These are phyloP conservation scores for Terrapene triunguis DNA, from an alignment of 2,113 vertebrate species.

Conservation along the genomic window DNA sequence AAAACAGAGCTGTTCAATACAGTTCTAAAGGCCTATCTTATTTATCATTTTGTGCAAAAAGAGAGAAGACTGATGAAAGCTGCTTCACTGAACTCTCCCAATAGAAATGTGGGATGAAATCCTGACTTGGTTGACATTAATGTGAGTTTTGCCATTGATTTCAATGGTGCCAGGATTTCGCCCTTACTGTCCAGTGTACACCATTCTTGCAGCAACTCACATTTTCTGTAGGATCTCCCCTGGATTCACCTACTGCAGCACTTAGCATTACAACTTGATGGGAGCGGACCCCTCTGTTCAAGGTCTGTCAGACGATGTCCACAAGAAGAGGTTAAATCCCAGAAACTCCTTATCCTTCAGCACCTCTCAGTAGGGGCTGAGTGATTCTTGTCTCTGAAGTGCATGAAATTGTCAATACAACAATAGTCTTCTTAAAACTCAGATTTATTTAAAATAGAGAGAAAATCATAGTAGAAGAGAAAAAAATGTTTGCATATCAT, in stretches of 20 bases:
- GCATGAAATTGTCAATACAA: neutral
- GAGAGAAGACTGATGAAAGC: neutral
- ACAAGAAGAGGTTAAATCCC: neutral
- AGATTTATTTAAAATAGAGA: neutral
- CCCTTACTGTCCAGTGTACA: neutral
- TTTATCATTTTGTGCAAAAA: neutral
- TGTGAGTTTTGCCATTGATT: neutral
- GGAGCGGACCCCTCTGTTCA: neutral
- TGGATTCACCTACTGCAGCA: neutral
- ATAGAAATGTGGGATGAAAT: neutral
- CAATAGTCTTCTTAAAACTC: neutral
- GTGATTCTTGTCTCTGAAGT: neutral
- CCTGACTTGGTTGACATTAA: neutral
- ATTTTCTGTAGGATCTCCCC: neutral
- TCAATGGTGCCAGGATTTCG: neutral
- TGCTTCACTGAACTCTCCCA: fast-evolving
- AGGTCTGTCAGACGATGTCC: neutral
- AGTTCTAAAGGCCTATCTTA: neutral
- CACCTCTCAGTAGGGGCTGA: neutral
- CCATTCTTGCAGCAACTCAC: neutral
- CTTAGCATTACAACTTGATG: neutral
- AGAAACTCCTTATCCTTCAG: neutral
- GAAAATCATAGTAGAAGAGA: neutral
- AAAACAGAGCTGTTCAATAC: neutral
- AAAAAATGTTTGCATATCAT: neutral